Conservation (phyloP, 2,113 vertebrate species). For the Tretioscincus oriximinensis region DNA sequence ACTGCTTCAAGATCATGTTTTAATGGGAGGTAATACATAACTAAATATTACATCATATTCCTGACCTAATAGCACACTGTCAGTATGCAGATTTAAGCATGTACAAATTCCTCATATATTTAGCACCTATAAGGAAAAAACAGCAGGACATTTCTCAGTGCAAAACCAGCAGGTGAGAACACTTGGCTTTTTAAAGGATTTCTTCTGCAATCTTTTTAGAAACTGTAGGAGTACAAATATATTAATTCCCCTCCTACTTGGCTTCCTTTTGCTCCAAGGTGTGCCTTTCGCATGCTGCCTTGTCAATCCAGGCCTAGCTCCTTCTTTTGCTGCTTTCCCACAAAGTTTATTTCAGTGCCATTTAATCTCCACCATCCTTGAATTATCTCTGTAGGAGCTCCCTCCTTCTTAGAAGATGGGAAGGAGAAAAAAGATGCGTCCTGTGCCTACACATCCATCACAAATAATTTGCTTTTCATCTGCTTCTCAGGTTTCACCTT, state of each 20-base stretch:
- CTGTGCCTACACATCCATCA: constrained; percentile 54
- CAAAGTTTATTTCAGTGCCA: rapidly evolving
- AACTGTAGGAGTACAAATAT: no score
- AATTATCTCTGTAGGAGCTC: constrained; percentile 19
- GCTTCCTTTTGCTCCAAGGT: background rate
- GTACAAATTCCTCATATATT: background rate
- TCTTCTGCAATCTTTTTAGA: background rate
- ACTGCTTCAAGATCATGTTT: no score
- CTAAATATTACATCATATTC: no score
- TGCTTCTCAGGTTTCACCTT: constrained; percentile 55
- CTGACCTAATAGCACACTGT: no score
- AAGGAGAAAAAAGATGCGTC: background rate
- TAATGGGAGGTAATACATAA: no score
- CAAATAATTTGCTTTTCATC: constrained; percentile 55
- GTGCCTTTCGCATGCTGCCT: background rate
- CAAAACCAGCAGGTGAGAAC: background rate
- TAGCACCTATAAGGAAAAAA: background rate
- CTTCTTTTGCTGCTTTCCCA: background rate
- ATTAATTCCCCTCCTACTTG: background rate
- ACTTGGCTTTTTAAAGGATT: background rate
- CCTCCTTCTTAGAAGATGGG: background rate
- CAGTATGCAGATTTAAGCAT: background rate
- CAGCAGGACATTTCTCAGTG: background rate
- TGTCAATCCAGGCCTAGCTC: background rate
- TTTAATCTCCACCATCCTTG: constrained; percentile 23